Conservation (phyloP, 2,113 vertebrate genomes). For the Struthidea cinerea region DNA sequence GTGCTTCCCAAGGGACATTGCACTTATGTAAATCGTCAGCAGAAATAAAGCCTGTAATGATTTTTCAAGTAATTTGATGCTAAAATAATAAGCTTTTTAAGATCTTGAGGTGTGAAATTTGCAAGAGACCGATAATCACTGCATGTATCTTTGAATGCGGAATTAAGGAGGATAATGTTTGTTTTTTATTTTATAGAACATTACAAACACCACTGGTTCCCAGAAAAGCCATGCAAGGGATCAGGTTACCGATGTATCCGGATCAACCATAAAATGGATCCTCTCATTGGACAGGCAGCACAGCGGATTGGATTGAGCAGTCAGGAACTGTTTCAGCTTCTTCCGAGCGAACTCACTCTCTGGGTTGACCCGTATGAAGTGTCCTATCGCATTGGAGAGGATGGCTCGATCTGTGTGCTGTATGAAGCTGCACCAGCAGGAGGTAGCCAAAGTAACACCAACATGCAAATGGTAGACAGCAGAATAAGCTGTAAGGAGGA, state of each 20-base stretch:
- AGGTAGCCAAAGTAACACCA: conserved; percentile 74
- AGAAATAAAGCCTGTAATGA: background rate
- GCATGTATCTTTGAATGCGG: background rate
- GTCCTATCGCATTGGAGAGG: conserved; percentile 98
- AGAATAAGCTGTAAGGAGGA: conserved; percentile 99
- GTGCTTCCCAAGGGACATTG: background rate
- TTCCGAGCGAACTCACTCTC: conserved; percentile 98
- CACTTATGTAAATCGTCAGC: background rate
- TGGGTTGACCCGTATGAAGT: conserved; percentile 99
- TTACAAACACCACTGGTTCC: conserved; percentile 99
- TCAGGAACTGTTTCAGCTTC: conserved; percentile 96
- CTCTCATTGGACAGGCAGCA: conserved; percentile 94
- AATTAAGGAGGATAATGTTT: conserved; percentile 35
- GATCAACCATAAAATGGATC: conserved; percentile 99
- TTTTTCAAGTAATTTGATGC: background rate
- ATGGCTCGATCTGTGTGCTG: conserved; percentile 98
- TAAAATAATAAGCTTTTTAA: background rate
- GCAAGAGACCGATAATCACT: background rate
- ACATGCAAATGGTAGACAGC: conserved; percentile 90
- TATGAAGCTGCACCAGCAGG: conserved; percentile 89
- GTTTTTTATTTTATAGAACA: conserved; percentile 80
- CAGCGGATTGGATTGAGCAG: conserved; percentile 96
- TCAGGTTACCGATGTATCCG: conserved; percentile 99
- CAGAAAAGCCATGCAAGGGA: conserved; percentile 96
- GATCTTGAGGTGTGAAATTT: background rate